phyloP scores from a whole-genome alignment of 23 tunicate genomes.

The Halocynthia aurantium region DNA sequence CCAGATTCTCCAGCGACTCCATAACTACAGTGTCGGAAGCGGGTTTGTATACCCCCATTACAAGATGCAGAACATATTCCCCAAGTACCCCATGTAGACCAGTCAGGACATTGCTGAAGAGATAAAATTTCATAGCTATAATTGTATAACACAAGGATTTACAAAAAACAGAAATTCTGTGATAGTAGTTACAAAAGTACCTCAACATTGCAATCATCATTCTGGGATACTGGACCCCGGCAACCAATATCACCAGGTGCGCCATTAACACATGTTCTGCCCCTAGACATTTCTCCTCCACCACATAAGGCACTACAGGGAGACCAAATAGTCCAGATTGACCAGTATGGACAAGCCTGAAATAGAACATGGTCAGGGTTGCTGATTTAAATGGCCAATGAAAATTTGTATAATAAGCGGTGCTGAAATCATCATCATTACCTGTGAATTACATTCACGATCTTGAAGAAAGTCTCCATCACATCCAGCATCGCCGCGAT shows the following conservation, averaged over 20 bases:
- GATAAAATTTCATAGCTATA: background rate
- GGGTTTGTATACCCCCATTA: conserved; percentile 51
- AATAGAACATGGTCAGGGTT: background rate
- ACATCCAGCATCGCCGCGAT: conserved; percentile 37
- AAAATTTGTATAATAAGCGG: no score
- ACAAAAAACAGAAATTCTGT: background rate
- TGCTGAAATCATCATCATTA: background rate
- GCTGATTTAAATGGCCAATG: no score
- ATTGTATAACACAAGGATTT: background rate
- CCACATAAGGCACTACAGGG: conserved; percentile 59
- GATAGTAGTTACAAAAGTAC: background rate
- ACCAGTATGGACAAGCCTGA: conserved; percentile 40
- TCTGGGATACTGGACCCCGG: background rate
- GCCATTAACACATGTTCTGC: conserved; percentile 51
- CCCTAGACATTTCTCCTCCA: conserved; percentile 26
- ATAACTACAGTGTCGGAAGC: conserved; percentile 47
- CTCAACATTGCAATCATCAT: conserved; percentile 1
- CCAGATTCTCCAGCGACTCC: conserved; percentile 55
- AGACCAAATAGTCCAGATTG: conserved; percentile 42
- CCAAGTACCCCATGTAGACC: conserved; percentile 66
- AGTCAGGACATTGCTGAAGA: conserved; percentile 39
- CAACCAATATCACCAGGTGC: conserved; percentile 77
- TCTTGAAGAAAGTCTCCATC: conserved; percentile 30
- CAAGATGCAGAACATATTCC: conserved; percentile 55
- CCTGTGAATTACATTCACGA: conserved; percentile 16